These are phyloP conservation scores for Chrysaora quinquecirrha DNA, from an alignment of 30 jellyfish, hydroid and myxozoan genomes.

Conservation along the genomic window DNA sequence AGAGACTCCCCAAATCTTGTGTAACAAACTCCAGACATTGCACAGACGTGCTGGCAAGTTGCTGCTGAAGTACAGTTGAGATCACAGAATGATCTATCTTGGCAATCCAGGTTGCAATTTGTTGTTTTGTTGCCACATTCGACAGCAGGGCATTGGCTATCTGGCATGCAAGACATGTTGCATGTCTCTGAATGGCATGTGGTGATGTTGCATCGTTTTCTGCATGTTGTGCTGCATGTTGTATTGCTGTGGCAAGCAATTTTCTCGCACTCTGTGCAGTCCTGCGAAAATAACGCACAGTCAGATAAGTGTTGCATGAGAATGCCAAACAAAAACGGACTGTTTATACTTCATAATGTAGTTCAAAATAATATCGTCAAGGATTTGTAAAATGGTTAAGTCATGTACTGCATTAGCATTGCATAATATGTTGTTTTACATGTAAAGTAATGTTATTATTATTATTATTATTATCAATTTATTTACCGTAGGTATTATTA, in stretches of 20 bases:
- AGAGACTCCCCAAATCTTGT: conserved; percentile 24
- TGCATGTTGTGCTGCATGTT: conserved; percentile 17
- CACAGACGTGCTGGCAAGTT: conserved; percentile 47
- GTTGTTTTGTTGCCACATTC: conserved; percentile 28
- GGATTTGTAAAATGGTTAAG: too few relatives aligned
- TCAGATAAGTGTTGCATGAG: neutral
- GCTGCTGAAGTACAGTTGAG: conserved; percentile 37
- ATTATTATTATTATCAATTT: too few relatives aligned
- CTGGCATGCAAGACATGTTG: conserved; percentile 39
- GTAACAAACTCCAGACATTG: conserved; percentile 47
- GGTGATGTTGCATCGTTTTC: conserved; percentile 33
- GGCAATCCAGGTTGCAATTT: conserved; percentile 43
- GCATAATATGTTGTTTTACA: too few relatives aligned
- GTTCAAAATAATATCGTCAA: too few relatives aligned
- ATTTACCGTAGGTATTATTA: too few relatives aligned
- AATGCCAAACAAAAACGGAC: too few relatives aligned
- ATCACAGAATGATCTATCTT: conserved; percentile 22
- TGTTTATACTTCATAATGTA: too few relatives aligned
- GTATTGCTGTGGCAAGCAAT: conserved; percentile 14
- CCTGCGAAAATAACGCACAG: conserved; percentile 5
- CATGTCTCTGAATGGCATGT: conserved; percentile 15
- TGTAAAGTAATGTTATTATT: too few relatives aligned
- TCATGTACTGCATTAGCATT: too few relatives aligned
- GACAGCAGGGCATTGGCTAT: conserved; percentile 22
- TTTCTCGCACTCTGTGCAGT: conserved; percentile 12